Evolutionary conservation across 2,113 vertebrate genomes (phyloP), one percentile per base, ranked within the genome.

Genomic region (Halcyon senegalensis): DNA sequence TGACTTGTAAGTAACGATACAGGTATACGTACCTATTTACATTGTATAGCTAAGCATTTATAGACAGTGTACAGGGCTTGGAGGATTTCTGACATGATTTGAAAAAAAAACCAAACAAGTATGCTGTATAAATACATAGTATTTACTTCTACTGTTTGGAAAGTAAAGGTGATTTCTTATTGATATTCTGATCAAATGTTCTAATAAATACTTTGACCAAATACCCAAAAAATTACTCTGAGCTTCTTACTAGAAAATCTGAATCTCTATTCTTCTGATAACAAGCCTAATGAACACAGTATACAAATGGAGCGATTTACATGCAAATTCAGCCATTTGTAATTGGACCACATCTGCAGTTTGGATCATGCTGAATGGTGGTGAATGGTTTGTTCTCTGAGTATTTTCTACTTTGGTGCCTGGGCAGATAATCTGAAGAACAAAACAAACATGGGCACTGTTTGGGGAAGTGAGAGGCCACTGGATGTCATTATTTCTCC

Each of bases 401-500:
- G 3, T 25, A 30, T 63, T 82, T 82, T 79, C 44, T 78, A 5
- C 16, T 58, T 84, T 27, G 6, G 17, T 80, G 55, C 3, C 20
- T 84, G 43, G 30, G 19, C 21, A 72, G 58, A 27, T 75, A 86
- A 89, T 13, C 14, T 48, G 51, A 81, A 56, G 37, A 66, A 58
- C 4, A 21, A 8, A 78, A 58, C 5, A 90, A 86, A 60, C 7
- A 67, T 4, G 17, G 41, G 28, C 51, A 66, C 19, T 46, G 9
- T 56, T 62, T 74, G 41, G 9, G 41, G 53, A 94, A 7, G 43
- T 62, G 72, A 86, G 24, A 87, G 64, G 58, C 73, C 77, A 66
- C 74, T 79, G 88, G 93, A 87, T 94, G 95, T 93, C 90, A 79
- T 96, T 84, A 92, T 92, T 95, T 90, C 68, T 94, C 77, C 66